Percentiles rank a stretch among this genome's conserved stretches.
Evolutionary conservation across 2,797 vertebrate genomes (phyloP).

Genomic region (Enteromius radiatus): DNA sequence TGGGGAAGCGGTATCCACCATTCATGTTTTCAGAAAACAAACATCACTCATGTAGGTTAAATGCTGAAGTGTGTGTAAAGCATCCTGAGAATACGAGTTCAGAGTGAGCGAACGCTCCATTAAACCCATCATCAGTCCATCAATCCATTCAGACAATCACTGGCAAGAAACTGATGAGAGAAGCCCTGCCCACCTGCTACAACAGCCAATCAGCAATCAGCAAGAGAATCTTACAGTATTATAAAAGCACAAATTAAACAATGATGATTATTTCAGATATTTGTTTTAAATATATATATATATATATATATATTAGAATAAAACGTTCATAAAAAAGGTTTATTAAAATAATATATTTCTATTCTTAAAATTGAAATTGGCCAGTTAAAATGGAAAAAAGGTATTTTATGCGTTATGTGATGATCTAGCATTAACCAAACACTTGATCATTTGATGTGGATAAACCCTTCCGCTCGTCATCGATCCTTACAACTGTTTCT

Average conservation of each 20-base stretch:
- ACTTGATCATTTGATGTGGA: constrained; percentile 58
- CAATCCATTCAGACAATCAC: too few relatives aligned
- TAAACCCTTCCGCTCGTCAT: constrained; percentile 63
- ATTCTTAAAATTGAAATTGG: too few relatives aligned
- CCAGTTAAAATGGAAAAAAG: too few relatives aligned
- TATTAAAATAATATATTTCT: too few relatives aligned
- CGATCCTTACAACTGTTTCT: constrained; percentile 68
- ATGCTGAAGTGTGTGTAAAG: too few relatives aligned
- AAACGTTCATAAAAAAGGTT: too few relatives aligned
- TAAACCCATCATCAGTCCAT: not conserved
- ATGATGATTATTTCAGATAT: not conserved
- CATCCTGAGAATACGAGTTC: too few relatives aligned
- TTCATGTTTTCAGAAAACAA: too few relatives aligned
- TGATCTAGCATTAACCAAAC: constrained; percentile 40
- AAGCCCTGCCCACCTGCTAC: not conserved
- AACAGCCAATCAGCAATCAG: not conserved
- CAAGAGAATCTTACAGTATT: not conserved
- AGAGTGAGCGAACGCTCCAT: too few relatives aligned
- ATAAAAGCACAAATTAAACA: not conserved
- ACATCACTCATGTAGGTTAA: too few relatives aligned
- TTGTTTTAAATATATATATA: not conserved
- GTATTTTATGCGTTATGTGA: constrained; percentile 11
- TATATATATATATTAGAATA: too few relatives aligned
- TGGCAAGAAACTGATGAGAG: not conserved
- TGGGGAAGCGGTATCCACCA: too few relatives aligned